phyloP scores from a whole-genome alignment of 2,797 vertebrate genomes.

The Tarsius wallacei region DNA sequence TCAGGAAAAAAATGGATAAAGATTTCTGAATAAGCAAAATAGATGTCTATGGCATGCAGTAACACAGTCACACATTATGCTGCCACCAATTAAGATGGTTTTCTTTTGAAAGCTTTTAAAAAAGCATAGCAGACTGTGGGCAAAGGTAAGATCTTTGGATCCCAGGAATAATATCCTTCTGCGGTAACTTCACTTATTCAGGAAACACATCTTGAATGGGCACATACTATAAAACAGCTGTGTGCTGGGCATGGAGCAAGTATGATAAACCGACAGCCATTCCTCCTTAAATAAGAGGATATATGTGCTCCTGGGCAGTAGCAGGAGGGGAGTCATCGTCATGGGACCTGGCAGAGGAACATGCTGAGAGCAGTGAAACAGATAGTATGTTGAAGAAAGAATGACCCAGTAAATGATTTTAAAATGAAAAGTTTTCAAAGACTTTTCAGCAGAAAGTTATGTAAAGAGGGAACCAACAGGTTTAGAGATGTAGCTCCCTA shows the following conservation, averaged over 20 bases:
- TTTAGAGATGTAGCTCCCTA: neutral
- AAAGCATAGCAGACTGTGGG: neutral
- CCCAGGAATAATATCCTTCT: neutral
- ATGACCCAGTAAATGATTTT: neutral
- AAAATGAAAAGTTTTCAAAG: neutral
- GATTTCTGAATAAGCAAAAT: neutral
- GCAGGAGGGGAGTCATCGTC: too few species aligned
- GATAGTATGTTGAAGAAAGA: fast-evolving
- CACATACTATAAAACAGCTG: fast-evolving
- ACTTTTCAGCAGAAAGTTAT: neutral
- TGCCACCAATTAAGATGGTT: fast-evolving
- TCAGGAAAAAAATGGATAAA: neutral
- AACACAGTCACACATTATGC: fast-evolving
- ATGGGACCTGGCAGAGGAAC: neutral
- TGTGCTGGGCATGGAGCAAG: fast-evolving
- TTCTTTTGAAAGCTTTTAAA: neutral
- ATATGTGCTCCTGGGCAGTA: neutral
- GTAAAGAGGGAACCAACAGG: neutral
- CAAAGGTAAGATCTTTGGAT: neutral
- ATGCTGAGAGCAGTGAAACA: too few species aligned
- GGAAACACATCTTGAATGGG: fast-evolving
- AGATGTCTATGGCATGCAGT: fast-evolving
- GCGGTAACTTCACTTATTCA: neutral
- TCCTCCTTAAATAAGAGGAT: fast-evolving
- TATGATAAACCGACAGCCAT: fast-evolving